phyloP scores from a whole-genome alignment of 2,888 invertebrate species.

The Heliconius ethilla region DNA sequence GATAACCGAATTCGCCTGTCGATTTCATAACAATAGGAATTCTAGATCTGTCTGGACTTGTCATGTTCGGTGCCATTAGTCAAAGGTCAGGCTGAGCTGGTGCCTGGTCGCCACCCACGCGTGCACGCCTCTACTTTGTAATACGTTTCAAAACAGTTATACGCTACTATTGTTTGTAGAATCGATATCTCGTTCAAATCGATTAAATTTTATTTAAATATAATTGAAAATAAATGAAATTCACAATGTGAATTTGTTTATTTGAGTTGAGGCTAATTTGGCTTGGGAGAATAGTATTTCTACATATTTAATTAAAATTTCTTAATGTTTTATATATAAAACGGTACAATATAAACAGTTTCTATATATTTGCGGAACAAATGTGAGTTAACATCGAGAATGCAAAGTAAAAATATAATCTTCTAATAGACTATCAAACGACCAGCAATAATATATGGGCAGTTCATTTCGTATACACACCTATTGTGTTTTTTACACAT shows the following conservation, averaged over 20 bases:
- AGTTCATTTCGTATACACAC: conserved; percentile 53
- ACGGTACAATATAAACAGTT: background rate
- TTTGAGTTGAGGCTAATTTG: background rate
- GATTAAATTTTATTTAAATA: background rate
- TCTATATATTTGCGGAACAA: background rate
- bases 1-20: conserved; percentile 35
- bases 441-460: conserved; percentile 63
- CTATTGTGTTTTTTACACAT: conserved; percentile 62
- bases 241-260: background rate
- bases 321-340: background rate
- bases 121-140: conserved; percentile 49
- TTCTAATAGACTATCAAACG: conserved; percentile 55
- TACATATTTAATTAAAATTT: too few species aligned
- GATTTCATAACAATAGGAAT: conserved; percentile 40
- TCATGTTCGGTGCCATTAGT: conserved; percentile 38
- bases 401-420: conserved; percentile 45
- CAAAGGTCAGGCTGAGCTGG: conserved; percentile 43
- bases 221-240: background rate
- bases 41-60: conserved; percentile 38
- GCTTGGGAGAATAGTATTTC: background rate
- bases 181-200: background rate
- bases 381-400: conserved; percentile 37
- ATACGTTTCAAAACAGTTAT: conserved; percentile 48
- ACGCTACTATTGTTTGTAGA: conserved; percentile 47
- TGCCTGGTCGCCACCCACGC: conserved; percentile 46